phyloP scores from a whole-genome alignment of 2,113 vertebrate species.

The Trichechus manatus region DNA sequence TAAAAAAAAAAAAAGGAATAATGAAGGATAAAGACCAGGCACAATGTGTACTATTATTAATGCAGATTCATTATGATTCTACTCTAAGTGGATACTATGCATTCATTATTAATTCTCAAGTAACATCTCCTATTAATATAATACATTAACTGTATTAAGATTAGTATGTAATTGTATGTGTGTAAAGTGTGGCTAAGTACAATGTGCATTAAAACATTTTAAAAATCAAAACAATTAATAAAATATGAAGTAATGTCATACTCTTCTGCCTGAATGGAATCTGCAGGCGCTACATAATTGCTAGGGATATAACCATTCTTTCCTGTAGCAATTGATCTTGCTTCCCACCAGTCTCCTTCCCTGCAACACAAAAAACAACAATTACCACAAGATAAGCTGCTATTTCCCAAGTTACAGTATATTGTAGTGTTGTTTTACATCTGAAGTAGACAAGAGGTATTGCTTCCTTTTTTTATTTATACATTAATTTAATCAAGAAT shows the following conservation, averaged over 20 bases:
- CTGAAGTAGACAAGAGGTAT: background rate
- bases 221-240: slow-evolving; percentile 81
- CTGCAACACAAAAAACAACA: slow-evolving; percentile 87
- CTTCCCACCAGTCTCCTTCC: slow-evolving; percentile 99
- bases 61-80: slow-evolving; percentile 54
- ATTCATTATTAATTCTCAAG: slow-evolving; percentile 80
- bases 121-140: slow-evolving; percentile 72
- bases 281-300: slow-evolving; percentile 99
- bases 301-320: slow-evolving; percentile 99
- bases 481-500: slow-evolving; percentile 42
- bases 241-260: slow-evolving; percentile 87
- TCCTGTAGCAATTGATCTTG: slow-evolving; percentile 97
- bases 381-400: slow-evolving; percentile 62
- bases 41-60: slow-evolving; percentile 11
- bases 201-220: slow-evolving; percentile 74
- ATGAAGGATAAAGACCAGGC: slow-evolving; percentile 16
- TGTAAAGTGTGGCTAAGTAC: slow-evolving; percentile 77
- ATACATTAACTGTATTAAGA: slow-evolving; percentile 75
- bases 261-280: slow-evolving; percentile 99
- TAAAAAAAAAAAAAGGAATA: background rate
- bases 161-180: slow-evolving; percentile 58
- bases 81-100: background rate
- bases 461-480: slow-evolving; percentile 56
- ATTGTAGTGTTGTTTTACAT: background rate
- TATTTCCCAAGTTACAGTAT: background rate